A percentile compares a stretch with the other conserved stretches of the same genome.
phyloP scores from a whole-genome alignment of 2,888 invertebrate genomes.

The Pammene fasciana region DNA sequence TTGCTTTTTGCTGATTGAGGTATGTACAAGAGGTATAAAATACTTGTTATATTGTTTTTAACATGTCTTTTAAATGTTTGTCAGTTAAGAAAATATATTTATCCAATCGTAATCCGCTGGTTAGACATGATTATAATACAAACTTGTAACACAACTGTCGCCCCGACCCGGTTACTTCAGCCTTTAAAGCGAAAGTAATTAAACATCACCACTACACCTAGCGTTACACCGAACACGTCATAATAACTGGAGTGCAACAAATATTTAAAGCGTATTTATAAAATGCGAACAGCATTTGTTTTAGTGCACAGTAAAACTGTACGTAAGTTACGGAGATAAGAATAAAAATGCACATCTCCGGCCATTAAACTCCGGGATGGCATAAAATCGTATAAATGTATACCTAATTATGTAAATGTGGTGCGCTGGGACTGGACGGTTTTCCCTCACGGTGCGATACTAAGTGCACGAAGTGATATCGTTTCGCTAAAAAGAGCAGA shows the following conservation, averaged over 20 bases:
- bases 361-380: slow-evolving; percentile 50
- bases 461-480: slow-evolving; percentile 1
- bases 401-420: slow-evolving; percentile 55
- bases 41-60: too few relatives aligned
- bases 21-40: too few relatives aligned
- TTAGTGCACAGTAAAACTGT: slow-evolving; percentile 37
- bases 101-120: too few relatives aligned
- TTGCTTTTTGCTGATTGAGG: too few relatives aligned
- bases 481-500: slow-evolving; percentile 4
- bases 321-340: slow-evolving; percentile 45
- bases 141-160: slow-evolving; percentile 2
- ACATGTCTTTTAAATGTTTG: too few relatives aligned
- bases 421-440: slow-evolving; percentile 35
- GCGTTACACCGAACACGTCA: neutral
- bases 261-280: slow-evolving; percentile 30
- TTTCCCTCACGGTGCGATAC: slow-evolving; percentile 27
- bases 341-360: slow-evolving; percentile 50
- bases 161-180: neutral
- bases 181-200: slow-evolving; percentile 30
- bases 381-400: slow-evolving; percentile 52
- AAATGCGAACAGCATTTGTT: slow-evolving; percentile 42
- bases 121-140: too few relatives aligned
- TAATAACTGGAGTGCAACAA: slow-evolving; percentile 34
- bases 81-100: too few relatives aligned
- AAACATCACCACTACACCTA: slow-evolving; percentile 13